These are phyloP conservation scores for Latrodectus elegans DNA, from an alignment of 2,888 invertebrate species.

Conservation along the genomic window DNA sequence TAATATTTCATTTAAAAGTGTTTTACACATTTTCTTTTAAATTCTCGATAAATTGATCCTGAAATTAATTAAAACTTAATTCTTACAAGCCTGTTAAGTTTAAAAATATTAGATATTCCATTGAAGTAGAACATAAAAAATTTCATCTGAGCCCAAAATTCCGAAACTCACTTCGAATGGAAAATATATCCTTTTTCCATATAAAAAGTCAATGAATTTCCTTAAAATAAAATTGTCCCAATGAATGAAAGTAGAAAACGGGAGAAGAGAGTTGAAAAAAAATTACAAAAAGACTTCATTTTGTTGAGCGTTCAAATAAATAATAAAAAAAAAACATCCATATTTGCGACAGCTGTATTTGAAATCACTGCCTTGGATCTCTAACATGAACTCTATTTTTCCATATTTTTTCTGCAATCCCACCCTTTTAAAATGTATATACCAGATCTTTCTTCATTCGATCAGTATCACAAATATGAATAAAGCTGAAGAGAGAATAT, in stretches of 20 bases:
- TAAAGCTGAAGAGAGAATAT: slow-evolving; percentile 17
- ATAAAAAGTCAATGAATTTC: slow-evolving; percentile 34
- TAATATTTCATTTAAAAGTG: too few relatives aligned
- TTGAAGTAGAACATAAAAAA: neutral
- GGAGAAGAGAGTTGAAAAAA: neutral
- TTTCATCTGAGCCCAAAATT: neutral
- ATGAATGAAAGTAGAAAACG: slow-evolving; percentile 8
- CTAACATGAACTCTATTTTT: slow-evolving; percentile 27
- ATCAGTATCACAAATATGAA: slow-evolving; percentile 43
- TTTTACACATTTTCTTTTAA: too few relatives aligned
- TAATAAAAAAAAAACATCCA: neutral
- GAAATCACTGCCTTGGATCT: slow-evolving; percentile 57
- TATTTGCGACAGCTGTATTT: slow-evolving; percentile 46
- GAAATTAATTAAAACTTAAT: too few relatives aligned
- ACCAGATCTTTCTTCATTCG: slow-evolving; percentile 13
- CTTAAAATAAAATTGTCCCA: slow-evolving; percentile 29
- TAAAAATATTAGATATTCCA: neutral
- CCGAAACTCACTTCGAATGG: slow-evolving; percentile 18
- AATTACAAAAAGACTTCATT: neutral
- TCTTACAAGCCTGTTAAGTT: neutral
- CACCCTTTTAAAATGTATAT: neutral
- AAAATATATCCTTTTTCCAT: slow-evolving; percentile 3
- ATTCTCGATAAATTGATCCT: too few relatives aligned
- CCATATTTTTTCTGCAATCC: neutral
- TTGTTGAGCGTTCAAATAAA: neutral